Evolutionary conservation across 2,888 invertebrate species (phyloP), one percentile per base, ranked within the genome.

Genomic region (Carabus problematicus): DNA sequence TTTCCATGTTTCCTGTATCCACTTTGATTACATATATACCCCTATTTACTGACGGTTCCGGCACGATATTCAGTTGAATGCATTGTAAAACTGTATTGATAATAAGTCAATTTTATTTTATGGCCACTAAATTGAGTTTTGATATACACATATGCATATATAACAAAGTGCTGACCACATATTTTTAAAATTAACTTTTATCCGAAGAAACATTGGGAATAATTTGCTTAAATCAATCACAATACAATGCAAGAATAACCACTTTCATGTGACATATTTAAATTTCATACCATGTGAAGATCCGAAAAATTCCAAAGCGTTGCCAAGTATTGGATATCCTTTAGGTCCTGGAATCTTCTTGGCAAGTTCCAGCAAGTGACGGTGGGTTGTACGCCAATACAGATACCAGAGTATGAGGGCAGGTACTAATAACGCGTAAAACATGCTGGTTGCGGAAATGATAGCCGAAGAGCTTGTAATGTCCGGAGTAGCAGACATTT

Each of bases 261-360:
- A 39, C 7, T 58, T 58, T 58, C 7, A 40, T 58, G 18, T 11
- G 1, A 52, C 1, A 12, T 12, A 6, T 19, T n/a, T 52, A 39
- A 19, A 14, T n/a, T 64, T 55, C 52, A 52, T 42, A 19, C 54
- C 55, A 19, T 52, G 64, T 45, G 45, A 12, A 8, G 43, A 19
- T 1, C 39, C 40, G 11, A 58, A 11, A 41, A 14, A n/a, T 61
- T 43, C 18, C 18, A 52, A 8, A 2, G 74, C 73, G 67, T 75
- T 74, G 8, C 77, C 76, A n/a, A 77, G 11, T 14, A 77, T 42
- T 7, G 77, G 77, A 9, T 74, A 12, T 0, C 73, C 14, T 6
- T 8, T 7, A 7, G 73, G 74, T 49, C 76, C 76, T 0, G 77
- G 77, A 14, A 77, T 72, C 45, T 75, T 71, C 14, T 74, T 74